phyloP scores from a whole-genome alignment of 2,888 invertebrate species.

The Drosophila paucipuncta region DNA sequence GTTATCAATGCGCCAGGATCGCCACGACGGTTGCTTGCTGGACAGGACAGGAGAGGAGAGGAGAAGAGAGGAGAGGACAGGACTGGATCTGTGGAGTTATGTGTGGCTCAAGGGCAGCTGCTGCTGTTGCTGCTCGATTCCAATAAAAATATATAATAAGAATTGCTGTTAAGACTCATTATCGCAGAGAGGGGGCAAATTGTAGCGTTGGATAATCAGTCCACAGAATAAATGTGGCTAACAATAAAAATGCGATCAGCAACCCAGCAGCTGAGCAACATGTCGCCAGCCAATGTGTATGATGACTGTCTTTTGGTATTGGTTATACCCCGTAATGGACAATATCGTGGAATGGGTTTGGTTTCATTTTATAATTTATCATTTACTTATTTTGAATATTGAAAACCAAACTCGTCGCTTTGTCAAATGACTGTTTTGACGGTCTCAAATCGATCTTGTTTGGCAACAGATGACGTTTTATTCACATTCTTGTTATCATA shows the following conservation, averaged over 20 bases:
- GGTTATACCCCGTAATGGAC: conserved; percentile 4
- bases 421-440: too few relatives aligned
- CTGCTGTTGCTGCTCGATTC: conserved; percentile 63
- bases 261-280: conserved; percentile 48
- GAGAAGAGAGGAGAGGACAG: background rate
- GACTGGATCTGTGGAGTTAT: conserved; percentile 39
- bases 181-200: conserved; percentile 52
- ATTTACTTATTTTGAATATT: too few relatives aligned
- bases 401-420: too few relatives aligned
- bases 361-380: too few relatives aligned
- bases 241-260: conserved; percentile 23
- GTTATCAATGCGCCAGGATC: conserved; percentile 71
- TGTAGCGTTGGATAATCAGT: conserved; percentile 65
- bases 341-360: background rate
- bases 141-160: conserved; percentile 66
- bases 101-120: conserved; percentile 72
- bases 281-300: conserved; percentile 51
- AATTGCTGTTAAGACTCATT: conserved; percentile 83
- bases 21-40: background rate
- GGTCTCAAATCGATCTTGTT: too few relatives aligned
- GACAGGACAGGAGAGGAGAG: conserved; percentile 3
- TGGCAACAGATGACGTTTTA: too few relatives aligned
- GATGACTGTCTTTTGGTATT: conserved; percentile 13
- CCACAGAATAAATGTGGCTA: conserved; percentile 31
- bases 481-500: too few relatives aligned